These are phyloP conservation scores for Chromobotia macracanthus DNA, from an alignment of 2,797 vertebrate species.

Conservation along the genomic window DNA sequence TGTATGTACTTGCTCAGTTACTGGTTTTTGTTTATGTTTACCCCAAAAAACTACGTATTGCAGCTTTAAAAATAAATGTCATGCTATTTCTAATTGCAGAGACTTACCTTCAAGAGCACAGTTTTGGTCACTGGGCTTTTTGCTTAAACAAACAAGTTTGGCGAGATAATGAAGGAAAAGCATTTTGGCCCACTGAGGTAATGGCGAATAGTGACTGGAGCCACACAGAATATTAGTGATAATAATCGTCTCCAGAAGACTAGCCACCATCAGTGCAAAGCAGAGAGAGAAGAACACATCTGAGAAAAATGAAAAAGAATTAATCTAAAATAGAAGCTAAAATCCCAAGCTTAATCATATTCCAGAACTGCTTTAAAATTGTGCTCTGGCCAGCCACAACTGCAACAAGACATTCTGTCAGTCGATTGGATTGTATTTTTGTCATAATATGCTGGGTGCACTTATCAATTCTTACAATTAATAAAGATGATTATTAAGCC, in stretches of 20 bases:
- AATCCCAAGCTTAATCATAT: no score
- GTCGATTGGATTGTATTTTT: no score
- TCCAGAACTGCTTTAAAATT: no score
- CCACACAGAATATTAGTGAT: constrained; percentile 73
- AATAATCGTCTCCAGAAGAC: constrained; percentile 77
- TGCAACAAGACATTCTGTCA: no score
- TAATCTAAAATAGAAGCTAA: no score
- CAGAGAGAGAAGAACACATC: constrained; percentile 77
- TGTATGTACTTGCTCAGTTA: no score
- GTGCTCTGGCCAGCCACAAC: no score
- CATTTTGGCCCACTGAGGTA: constrained; percentile 69
- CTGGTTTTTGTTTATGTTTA: no score
- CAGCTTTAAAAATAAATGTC: neutral
- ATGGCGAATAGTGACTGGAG: constrained; percentile 43
- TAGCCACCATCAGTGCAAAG: constrained; percentile 78
- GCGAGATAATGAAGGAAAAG: constrained; percentile 67
- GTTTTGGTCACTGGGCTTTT: constrained; percentile 40
- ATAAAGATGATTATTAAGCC: no score
- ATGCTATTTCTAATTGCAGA: neutral
- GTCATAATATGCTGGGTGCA: no score
- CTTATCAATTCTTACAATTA: no score
- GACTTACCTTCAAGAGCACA: constrained; percentile 51
- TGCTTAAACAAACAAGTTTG: constrained; percentile 62
- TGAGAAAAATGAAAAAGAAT: constrained; percentile 38
- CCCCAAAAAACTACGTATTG: no score